A percentile compares a stretch with the other conserved stretches of the same genome.
Conservation (phyloP, 92 coral and sea anemone species). For the Parazoanthus darwini region DNA sequence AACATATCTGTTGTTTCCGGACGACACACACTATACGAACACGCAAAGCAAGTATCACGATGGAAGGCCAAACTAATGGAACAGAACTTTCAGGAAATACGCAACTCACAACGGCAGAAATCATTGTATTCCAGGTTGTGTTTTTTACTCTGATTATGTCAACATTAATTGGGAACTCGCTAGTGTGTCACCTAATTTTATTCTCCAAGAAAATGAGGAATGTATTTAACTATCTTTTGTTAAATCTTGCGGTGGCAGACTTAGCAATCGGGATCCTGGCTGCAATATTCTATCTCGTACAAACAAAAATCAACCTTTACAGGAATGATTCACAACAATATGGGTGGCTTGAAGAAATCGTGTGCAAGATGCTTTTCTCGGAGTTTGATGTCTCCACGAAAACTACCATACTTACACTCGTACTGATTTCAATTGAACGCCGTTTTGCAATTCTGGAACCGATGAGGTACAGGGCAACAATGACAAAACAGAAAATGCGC, state of each 20-base stretch:
- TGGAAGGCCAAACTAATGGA: background rate
- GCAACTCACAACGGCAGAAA: conserved; percentile 5
- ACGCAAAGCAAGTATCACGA: background rate
- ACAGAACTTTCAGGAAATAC: background rate
- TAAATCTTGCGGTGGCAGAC: conserved; percentile 6
- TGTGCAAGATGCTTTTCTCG: conserved; percentile 10
- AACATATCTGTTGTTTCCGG: background rate
- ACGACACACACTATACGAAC: background rate
- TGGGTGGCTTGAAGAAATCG: background rate
- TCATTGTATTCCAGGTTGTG: conserved; percentile 1
- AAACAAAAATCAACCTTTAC: background rate
- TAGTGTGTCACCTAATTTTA: conserved; percentile 7
- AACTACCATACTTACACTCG: background rate
- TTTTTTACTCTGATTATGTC: background rate
- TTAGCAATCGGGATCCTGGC: background rate
- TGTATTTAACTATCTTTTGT: conserved; percentile 20
- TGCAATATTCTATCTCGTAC: background rate
- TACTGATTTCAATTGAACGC: conserved; percentile 7
- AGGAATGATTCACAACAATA: background rate
- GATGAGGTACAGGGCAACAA: conserved; percentile 1
- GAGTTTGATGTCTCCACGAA: conserved; percentile 1
- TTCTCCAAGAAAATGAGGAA: conserved; percentile 13
- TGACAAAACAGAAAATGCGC: background rate
- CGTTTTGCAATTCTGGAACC: conserved; percentile 17
- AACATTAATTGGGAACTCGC: background rate